A percentile compares a stretch with the other conserved stretches of the same genome.
These are phyloP conservation scores for Nipponia nippon DNA, from an alignment of 2,113 vertebrate species.

Conservation along the genomic window DNA sequence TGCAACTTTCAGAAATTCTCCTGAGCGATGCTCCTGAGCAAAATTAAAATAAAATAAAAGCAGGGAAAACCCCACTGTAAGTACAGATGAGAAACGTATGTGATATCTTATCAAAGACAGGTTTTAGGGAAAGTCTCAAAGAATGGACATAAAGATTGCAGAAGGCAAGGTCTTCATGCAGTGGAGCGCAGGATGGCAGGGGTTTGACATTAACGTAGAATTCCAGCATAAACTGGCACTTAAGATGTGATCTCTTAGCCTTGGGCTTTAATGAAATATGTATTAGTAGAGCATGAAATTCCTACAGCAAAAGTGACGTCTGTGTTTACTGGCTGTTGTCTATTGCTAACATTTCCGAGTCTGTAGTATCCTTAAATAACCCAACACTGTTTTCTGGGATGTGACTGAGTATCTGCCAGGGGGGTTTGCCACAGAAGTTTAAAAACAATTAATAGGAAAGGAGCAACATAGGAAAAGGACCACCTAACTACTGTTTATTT, in stretches of 20 bases:
- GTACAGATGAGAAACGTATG: neutral
- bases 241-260: neutral
- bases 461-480: neutral
- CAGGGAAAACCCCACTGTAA: neutral
- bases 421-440: neutral
- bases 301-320: neutral
- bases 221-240: neutral
- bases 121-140: neutral
- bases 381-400: neutral
- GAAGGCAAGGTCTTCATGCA: neutral
- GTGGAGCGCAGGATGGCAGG: fast-evolving
- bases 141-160: neutral
- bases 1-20: neutral
- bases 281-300: neutral
- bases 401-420: neutral
- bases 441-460: neutral
- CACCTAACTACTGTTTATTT: neutral
- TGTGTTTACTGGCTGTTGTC: neutral
- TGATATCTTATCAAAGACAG: neutral
- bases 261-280: neutral
- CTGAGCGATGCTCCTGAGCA: neutral
- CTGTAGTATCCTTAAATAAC: neutral
- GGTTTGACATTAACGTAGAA: neutral
- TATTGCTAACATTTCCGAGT: neutral
- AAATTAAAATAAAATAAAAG: neutral